A percentile compares a stretch with the other conserved stretches of the same genome.
phyloP scores from a whole-genome alignment of 2,888 invertebrate genomes.

The Xanthorhoe spadicearia region DNA sequence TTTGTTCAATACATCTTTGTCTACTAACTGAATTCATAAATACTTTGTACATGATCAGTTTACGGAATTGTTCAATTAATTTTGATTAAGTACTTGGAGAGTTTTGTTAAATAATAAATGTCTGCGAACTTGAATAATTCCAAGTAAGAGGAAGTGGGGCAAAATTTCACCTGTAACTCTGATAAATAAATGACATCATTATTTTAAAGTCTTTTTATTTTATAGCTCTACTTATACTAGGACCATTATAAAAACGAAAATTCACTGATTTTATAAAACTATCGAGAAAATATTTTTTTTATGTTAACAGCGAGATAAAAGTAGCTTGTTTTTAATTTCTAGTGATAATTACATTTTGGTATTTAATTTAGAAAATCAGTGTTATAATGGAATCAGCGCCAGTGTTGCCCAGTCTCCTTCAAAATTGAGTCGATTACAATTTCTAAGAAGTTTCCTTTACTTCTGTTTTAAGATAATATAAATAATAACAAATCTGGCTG shows the following conservation, averaged over 20 bases:
- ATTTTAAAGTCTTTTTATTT: too few relatives aligned
- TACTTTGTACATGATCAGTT: slow-evolving; percentile 18
- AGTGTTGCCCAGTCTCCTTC: slow-evolving; percentile 2
- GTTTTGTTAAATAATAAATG: slow-evolving; percentile 38
- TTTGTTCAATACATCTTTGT: background rate
- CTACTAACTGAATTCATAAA: slow-evolving; percentile 2
- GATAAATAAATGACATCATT: background rate
- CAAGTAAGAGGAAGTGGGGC: slow-evolving; percentile 12
- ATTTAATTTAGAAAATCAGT: too few relatives aligned
- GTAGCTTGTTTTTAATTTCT: too few relatives aligned
- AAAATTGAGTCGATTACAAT: slow-evolving; percentile 25
- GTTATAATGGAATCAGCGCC: too few relatives aligned
- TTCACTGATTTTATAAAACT: too few relatives aligned
- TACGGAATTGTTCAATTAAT: slow-evolving; percentile 27
- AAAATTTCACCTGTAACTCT: background rate
- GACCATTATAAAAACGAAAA: too few relatives aligned
- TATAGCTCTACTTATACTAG: too few relatives aligned
- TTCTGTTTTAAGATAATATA: slow-evolving; percentile 30
- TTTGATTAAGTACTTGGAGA: slow-evolving; percentile 29
- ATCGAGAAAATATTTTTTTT: too few relatives aligned
- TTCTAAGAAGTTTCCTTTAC: slow-evolving; percentile 29
- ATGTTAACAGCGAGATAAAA: too few relatives aligned
- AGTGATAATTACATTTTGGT: too few relatives aligned
- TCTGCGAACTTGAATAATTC: slow-evolving; percentile 25
- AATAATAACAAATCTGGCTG: slow-evolving; percentile 35